A percentile compares a stretch with the other conserved stretches of the same genome.
Evolutionary conservation across 2,113 vertebrate genomes (phyloP).

Genomic region (Echinops telfairi): DNA sequence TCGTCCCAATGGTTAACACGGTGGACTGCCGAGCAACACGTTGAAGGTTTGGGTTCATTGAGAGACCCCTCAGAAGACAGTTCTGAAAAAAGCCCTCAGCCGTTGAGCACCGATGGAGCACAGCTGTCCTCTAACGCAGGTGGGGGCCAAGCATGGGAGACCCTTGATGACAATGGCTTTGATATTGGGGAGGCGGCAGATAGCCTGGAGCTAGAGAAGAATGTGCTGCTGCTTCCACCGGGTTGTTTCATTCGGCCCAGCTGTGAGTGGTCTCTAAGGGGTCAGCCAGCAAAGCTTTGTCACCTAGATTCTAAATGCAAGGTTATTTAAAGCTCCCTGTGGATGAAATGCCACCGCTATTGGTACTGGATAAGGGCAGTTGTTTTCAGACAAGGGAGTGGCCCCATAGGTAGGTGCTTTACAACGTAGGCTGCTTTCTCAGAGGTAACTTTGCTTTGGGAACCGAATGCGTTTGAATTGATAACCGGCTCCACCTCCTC

Average conservation of each 20-base stretch:
- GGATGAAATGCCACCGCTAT: slow-evolving; percentile 24
- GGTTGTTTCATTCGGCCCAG: background rate
- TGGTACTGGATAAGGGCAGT: slow-evolving; percentile 16
- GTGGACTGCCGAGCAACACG: too few relatives aligned
- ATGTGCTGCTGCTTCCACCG: rapidly evolving
- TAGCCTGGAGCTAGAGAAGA: too few relatives aligned
- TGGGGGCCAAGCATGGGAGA: too few relatives aligned
- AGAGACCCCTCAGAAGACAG: background rate
- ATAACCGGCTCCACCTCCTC: slow-evolving; percentile 7
- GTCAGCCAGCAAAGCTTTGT: background rate
- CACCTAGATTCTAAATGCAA: background rate
- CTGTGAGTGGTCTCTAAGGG: background rate
- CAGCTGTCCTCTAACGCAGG: too few relatives aligned
- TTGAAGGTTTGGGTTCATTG: background rate
- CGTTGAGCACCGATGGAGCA: too few relatives aligned
- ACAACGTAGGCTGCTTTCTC: background rate
- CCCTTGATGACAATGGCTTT: too few relatives aligned
- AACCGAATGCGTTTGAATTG: background rate
- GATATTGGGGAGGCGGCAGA: background rate
- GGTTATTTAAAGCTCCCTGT: slow-evolving; percentile 51
- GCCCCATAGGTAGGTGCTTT: background rate
- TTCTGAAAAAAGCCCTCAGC: too few relatives aligned
- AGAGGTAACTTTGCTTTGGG: background rate
- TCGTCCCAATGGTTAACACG: background rate
- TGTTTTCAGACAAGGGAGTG: background rate